A percentile compares a stretch with the other conserved stretches of the same genome.
phyloP scores from a whole-genome alignment of 2,888 invertebrate species.

The Hetaerina titia region DNA sequence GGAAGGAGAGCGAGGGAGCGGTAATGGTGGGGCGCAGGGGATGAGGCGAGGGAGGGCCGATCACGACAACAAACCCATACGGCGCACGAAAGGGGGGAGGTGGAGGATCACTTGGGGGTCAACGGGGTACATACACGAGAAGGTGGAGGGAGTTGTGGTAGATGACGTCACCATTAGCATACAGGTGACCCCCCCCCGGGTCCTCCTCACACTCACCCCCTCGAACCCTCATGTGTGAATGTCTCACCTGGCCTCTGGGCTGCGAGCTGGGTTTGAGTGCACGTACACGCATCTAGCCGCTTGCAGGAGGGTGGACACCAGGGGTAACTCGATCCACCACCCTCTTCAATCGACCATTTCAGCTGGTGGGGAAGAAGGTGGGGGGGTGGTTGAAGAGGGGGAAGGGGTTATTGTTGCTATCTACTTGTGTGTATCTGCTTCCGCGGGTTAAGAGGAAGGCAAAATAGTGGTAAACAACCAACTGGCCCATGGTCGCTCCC shows the following conservation, averaged over 20 bases:
- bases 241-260: constrained; percentile 27
- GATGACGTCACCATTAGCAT: constrained; percentile 66
- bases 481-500: not conserved
- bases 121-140: not conserved
- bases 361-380: not conserved
- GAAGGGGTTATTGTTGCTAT: not conserved
- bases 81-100: not conserved
- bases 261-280: not conserved
- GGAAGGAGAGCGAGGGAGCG: not conserved
- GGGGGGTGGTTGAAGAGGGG: no score
- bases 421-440: not conserved
- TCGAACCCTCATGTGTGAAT: no score
- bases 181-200: constrained; percentile 52
- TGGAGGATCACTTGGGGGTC: not conserved
- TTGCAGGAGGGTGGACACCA: not conserved
- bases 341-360: constrained; percentile 3
- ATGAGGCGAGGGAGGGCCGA: not conserved
- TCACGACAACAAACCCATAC: not conserved
- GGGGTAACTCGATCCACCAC: constrained; percentile 4
- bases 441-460: not conserved
- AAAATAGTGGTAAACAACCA: constrained; percentile 4
- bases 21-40: not conserved
- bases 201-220: not conserved
- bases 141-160: not conserved
- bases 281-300: not conserved